Evolutionary conservation across 2,888 invertebrate genomes (phyloP), one percentile per base, ranked within the genome.

Genomic region (Eumerus sabulonum): DNA sequence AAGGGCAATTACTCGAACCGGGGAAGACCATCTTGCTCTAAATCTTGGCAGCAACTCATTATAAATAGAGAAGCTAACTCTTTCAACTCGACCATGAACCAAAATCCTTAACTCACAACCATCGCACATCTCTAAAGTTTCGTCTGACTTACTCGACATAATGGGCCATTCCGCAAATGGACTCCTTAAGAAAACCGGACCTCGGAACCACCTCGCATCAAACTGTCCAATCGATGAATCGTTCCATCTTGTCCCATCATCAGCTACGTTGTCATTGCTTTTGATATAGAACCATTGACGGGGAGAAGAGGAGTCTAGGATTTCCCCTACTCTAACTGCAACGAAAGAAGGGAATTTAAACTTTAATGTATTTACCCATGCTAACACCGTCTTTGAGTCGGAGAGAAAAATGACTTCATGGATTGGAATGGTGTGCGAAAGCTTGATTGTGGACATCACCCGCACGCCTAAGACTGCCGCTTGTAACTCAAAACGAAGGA

Each of bases 301-400:
- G 1, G 47, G 47, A 9, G 9, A 44, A 5, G 36, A 36, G 5
- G 36, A 5, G 11, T 36, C 36, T 36, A 44, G 14, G 11, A 45
- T 45, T 11, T 45, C 45, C 1, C 16, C 16, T 1, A 45, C 45
- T 16, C 14, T 3, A 1, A 45, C 45, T 9, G 45, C 45, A 13
- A 17, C 45, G 16, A 14, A 45, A 9, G 36, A 36, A 5, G 36
- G 36, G 36, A 36, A 36, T 11, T 36, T 47, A 5, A 9, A n/a
- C n/a, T n/a, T n/a, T n/a, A n/a, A n/a, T n/a, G n/a, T 17, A 12
- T 47, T 47, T n/a, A 47, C 18, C 17, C 47, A 47, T 14, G 47
- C n/a, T 1, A 47, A 18, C 1, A 51, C 38, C 2, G 51, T 68
- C 11, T 44, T 60, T 1, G 45, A 68, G 16, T 68, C 53, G 1